Conservation (phyloP, 1,140 invertebrate genomes). For the Aplysia californica region DNA sequence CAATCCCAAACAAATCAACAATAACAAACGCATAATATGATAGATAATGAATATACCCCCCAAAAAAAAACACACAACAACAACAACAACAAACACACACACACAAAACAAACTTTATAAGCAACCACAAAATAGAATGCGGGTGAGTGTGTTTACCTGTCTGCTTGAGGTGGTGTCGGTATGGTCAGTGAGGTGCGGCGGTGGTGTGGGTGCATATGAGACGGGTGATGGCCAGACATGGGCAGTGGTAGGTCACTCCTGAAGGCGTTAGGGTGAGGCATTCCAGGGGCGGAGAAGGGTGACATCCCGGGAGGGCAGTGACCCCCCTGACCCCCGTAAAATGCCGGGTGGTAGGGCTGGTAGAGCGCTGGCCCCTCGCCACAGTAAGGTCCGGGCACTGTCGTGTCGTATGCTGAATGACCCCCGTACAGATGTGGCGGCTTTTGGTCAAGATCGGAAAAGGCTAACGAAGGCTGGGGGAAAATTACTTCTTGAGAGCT, state of each 20-base stretch:
- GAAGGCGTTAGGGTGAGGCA: constrained; percentile 29
- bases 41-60: too few species aligned
- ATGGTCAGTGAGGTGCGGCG: constrained; percentile 57
- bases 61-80: too few species aligned
- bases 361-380: constrained; percentile 32
- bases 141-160: too few species aligned
- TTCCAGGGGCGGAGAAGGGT: constrained; percentile 32
- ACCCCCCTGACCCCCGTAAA: constrained; percentile 44
- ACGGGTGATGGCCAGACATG: constrained; percentile 40
- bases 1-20: not conserved
- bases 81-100: not conserved
- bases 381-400: not conserved
- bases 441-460: constrained; percentile 36
- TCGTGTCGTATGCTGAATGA: constrained; percentile 29
- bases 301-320: constrained; percentile 23
- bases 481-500: constrained; percentile 28
- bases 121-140: too few species aligned
- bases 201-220: constrained; percentile 45
- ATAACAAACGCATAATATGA: not conserved
- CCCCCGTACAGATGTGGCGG: constrained; percentile 31
- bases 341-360: constrained; percentile 41
- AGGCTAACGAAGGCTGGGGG: constrained; percentile 28
- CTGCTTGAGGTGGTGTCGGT: constrained; percentile 50
- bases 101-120: too few species aligned
- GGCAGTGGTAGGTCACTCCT: constrained; percentile 37